These are phyloP conservation scores for Lucilia sericata DNA, from an alignment of 1,140 invertebrate genomes.

Conservation along the genomic window DNA sequence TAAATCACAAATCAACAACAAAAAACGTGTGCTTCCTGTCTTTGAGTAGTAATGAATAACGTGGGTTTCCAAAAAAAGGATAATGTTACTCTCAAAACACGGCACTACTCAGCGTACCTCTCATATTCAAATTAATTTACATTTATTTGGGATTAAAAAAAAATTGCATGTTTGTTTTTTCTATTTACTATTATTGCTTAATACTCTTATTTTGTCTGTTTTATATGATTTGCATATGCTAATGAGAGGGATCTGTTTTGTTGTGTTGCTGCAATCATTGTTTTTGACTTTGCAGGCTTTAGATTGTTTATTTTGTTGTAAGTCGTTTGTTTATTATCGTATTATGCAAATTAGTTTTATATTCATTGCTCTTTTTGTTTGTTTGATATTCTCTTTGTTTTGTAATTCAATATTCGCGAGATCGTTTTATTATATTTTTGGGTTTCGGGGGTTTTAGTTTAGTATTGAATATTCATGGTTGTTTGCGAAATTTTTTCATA, in stretches of 20 bases:
- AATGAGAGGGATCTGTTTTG: neutral
- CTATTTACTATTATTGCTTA: neutral
- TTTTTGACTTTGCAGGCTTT: neutral
- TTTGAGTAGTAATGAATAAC: neutral
- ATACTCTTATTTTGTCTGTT: too few relatives aligned
- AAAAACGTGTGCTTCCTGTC: constrained; percentile 23
- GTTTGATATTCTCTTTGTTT: neutral
- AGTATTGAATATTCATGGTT: too few relatives aligned
- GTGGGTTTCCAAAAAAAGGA: neutral
- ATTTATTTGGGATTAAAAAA: neutral
- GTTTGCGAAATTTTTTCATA: neutral
- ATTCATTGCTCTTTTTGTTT: neutral
- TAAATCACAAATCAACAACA: constrained; percentile 25
- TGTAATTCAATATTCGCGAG: constrained; percentile 23
- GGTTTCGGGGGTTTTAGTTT: neutral
- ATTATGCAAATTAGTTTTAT: constrained; percentile 1
- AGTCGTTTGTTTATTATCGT: constrained; percentile 24
- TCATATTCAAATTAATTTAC: neutral
- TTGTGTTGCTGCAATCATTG: neutral
- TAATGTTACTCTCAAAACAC: neutral
- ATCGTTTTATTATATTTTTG: neutral
- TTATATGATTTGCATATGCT: neutral
- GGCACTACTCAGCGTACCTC: neutral
- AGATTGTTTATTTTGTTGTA: constrained; percentile 15
- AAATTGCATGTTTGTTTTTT: neutral